Evolutionary conservation across 2,888 invertebrate species (phyloP).

Genomic region (Xylocampa areola): DNA sequence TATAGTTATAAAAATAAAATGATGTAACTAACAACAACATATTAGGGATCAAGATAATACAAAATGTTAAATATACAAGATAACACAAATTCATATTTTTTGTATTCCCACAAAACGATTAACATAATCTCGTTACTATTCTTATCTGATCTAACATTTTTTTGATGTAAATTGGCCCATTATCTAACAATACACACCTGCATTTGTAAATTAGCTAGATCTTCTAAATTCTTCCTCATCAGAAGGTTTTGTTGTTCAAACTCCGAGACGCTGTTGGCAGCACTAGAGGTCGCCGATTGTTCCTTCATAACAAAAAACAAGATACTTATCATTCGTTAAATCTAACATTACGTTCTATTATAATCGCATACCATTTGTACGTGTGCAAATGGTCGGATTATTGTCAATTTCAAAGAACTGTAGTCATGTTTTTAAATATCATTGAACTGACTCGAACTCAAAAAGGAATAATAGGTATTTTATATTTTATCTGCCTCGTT

Average conservation of each 20-base stretch:
- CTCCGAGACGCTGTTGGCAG: slow-evolving; percentile 87
- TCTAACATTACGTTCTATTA: slow-evolving; percentile 60
- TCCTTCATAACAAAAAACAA: slow-evolving; percentile 72
- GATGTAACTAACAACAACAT: too few relatives aligned
- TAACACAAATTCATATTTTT: neutral
- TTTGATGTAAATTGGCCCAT: slow-evolving; percentile 42
- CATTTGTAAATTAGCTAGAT: slow-evolving; percentile 87
- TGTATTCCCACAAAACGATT: slow-evolving; percentile 37
- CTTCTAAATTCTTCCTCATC: slow-evolving; percentile 88
- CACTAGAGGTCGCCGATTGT: slow-evolving; percentile 86
- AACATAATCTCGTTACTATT: slow-evolving; percentile 54
- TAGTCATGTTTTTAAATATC: slow-evolving; percentile 50
- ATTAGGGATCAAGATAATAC: too few relatives aligned
- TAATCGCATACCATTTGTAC: slow-evolving; percentile 56
- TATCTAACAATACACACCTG: slow-evolving; percentile 73
- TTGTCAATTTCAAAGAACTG: slow-evolving; percentile 57
- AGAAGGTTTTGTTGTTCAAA: slow-evolving; percentile 86
- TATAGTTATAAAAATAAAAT: too few relatives aligned
- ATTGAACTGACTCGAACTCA: slow-evolving; percentile 40
- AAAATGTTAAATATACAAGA: too few relatives aligned
- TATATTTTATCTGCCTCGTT: slow-evolving; percentile 29
- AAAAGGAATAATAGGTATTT: slow-evolving; percentile 48
- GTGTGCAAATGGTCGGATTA: slow-evolving; percentile 53
- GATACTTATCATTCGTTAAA: slow-evolving; percentile 53
- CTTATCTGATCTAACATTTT: slow-evolving; percentile 47